phyloP scores from a whole-genome alignment of 2,797 vertebrate genomes.

The Peromyscus nudipes region DNA sequence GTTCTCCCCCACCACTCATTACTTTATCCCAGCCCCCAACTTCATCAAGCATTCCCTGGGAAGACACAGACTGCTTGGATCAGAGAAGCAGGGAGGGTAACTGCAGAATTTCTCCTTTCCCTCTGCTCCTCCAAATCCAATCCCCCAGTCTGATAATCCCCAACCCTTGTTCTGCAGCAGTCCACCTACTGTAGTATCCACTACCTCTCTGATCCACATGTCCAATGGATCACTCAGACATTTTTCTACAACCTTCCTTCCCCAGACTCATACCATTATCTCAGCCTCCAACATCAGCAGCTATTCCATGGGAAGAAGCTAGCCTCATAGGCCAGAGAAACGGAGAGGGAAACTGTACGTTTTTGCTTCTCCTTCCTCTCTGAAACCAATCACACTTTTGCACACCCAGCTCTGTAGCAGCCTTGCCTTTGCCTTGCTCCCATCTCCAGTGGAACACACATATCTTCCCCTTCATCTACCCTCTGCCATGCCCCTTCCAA shows the following conservation, averaged over 20 bases:
- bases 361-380: not conserved
- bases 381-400: not conserved
- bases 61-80: not conserved
- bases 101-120: not conserved
- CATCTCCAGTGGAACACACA: not conserved
- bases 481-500: too few species aligned
- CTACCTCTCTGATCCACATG: not conserved
- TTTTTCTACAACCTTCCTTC: not conserved
- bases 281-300: not conserved
- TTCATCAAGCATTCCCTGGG: not conserved
- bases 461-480: not conserved
- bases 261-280: not conserved
- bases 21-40: not conserved
- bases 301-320: not conserved
- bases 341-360: not conserved
- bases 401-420: not conserved
- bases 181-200: not conserved
- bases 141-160: not conserved
- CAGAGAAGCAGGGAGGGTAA: not conserved
- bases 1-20: too few species aligned
- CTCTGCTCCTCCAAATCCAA: not conserved
- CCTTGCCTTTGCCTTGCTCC: not conserved
- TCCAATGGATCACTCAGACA: not conserved
- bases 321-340: not conserved
- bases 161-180: not conserved